Evolutionary conservation across 2,888 invertebrate genomes (phyloP).

Genomic region (Athalia cordata): DNA sequence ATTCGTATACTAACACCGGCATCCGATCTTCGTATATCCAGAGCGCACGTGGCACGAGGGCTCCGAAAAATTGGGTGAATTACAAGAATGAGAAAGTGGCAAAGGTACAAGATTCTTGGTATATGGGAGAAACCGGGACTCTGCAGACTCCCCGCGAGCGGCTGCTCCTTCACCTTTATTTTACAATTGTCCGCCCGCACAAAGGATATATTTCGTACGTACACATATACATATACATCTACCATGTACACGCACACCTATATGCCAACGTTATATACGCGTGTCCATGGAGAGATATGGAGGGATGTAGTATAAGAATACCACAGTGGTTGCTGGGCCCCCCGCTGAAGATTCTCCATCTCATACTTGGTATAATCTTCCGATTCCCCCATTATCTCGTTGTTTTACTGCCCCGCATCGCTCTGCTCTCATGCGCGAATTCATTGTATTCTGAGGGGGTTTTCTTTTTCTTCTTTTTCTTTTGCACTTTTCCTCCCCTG

Average conservation of each 20-base stretch:
- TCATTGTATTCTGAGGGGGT: conserved; percentile 59
- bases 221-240: background rate
- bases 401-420: conserved; percentile 65
- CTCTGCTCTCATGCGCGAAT: conserved; percentile 63
- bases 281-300: conserved; percentile 35
- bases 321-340: conserved; percentile 1
- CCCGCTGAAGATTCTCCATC: conserved; percentile 38
- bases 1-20: background rate
- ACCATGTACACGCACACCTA: background rate
- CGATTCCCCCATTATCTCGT: conserved; percentile 69
- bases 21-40: conserved; percentile 6
- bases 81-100: conserved; percentile 39
- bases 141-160: background rate
- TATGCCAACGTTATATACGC: background rate
- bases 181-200: conserved; percentile 31
- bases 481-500: conserved; percentile 36
- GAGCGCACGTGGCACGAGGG: background rate
- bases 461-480: conserved; percentile 30
- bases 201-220: conserved; percentile 29
- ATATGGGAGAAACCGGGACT: too few relatives aligned
- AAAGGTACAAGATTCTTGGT: conserved; percentile 1
- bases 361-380: conserved; percentile 62
- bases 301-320: conserved; percentile 12
- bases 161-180: conserved; percentile 28
- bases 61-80: conserved; percentile 30